Base-by-base conservation (phyloP, 2,888 invertebrate species). In the Nasonia oneida region DNA sequence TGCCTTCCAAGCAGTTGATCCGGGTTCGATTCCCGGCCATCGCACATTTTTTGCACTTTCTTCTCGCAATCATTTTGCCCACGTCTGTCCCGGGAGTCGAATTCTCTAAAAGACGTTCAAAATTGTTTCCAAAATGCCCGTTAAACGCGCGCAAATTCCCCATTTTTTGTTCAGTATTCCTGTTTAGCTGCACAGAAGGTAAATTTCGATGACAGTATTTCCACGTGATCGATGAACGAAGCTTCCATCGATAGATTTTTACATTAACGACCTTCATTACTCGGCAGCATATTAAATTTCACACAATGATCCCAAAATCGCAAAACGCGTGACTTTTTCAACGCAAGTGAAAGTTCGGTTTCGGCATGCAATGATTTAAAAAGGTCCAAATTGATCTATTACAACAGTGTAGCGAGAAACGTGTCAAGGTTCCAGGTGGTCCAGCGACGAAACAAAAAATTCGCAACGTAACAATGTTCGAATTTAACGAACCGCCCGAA, bases 1-100 rank as follows among this genome's bases (percentile, higher is more conserved):
- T 93, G 93, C 92, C 93, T 93, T 93, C 93, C 93, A 93, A 93
- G 93, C 92, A 93, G 92, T 93, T 93, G 93, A 93, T 93, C 93
- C 93, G 93, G 93, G 93, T 93, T 93, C 93, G 92, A 93, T 93
- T 93, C 93, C 93, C 92, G 93, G 93, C 93, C 91, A 90, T 91
- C 91, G 91, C 91, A 92, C 90, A 83, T 84, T 87, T 86, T 89
- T 91, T 90, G 87, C 37, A 23, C 23, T 47, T 73, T 23, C 42
- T 73, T 73, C n/a, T 73, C 12, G 2, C 14, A 23, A 42, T 73
- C 15, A 39, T 71, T 42, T 42, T 73, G 18, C 14, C 23, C 33
- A 29, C 8, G 23, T 5, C 14, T 3, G 3, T 14, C 33, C 2
- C 29, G 29, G 3, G 33, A 67, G 67, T 4, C 33, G 12, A 29